phyloP scores from a whole-genome alignment of 30 jellyfish, hydroid and myxozoan species.

The Chrysaora quinquecirrha region DNA sequence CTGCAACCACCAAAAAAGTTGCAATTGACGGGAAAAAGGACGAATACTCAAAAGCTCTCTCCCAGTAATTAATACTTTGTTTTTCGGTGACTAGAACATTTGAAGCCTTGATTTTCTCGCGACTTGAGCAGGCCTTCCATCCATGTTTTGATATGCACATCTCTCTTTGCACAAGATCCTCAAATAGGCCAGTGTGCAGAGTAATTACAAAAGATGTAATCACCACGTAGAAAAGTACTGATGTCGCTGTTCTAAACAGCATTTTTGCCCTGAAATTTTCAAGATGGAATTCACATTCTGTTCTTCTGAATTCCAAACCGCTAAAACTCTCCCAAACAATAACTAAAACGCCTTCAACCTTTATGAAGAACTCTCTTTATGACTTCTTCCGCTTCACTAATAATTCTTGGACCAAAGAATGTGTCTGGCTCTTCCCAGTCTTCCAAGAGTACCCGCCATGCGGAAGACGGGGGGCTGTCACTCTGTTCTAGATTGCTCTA shows the following conservation, averaged over 20 bases:
- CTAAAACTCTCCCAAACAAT: too few species aligned
- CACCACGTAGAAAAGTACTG: not conserved
- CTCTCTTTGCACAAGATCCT: not conserved
- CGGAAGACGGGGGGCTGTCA: too few species aligned
- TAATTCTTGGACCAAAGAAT: too few species aligned
- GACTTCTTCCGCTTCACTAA: too few species aligned
- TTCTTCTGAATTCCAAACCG: too few species aligned
- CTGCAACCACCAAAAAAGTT: conserved; percentile 4
- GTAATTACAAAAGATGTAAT: not conserved
- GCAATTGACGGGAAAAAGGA: conserved; percentile 6
- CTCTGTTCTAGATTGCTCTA: too few species aligned
- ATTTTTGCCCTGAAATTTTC: too few species aligned
- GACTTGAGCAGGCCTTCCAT: not conserved
- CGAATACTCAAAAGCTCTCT: not conserved
- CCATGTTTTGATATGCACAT: not conserved
- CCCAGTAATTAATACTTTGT: conserved; percentile 4
- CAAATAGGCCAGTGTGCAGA: not conserved
- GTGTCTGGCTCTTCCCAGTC: too few species aligned
- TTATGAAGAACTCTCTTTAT: too few species aligned
- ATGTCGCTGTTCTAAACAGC: not conserved
- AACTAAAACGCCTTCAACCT: too few species aligned
- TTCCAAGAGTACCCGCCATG: too few species aligned
- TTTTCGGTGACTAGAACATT: not conserved
- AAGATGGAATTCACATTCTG: too few species aligned
- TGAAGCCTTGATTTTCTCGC: not conserved